Conservation (phyloP, 2,113 vertebrate species). For the Paramisgurnus dabryanus region DNA sequence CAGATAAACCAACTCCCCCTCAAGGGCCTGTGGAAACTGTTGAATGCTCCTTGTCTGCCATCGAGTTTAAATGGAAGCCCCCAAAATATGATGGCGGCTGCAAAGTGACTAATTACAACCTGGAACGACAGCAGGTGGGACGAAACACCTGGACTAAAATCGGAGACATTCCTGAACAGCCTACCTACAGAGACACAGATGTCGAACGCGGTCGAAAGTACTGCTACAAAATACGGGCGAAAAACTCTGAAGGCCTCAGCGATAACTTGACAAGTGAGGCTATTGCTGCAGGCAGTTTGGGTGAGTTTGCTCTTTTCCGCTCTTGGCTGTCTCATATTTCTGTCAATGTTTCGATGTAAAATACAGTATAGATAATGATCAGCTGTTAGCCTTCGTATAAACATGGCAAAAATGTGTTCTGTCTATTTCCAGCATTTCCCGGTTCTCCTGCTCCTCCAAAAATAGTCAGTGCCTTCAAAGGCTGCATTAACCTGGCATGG, state of each 20-base stretch:
- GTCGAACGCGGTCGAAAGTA: constrained; percentile 82
- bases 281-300: constrained; percentile 77
- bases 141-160: constrained; percentile 78
- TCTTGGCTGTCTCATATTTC: background rate
- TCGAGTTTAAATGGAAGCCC: constrained; percentile 82
- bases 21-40: constrained; percentile 80
- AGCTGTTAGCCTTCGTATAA: background rate
- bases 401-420: background rate
- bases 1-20: constrained; percentile 83
- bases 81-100: constrained; percentile 83
- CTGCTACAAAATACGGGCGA: constrained; percentile 81
- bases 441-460: constrained; percentile 78
- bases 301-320: constrained; percentile 64
- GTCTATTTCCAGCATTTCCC: constrained; percentile 73
- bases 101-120: constrained; percentile 73
- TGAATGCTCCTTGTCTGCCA: constrained; percentile 69
- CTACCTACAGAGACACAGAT: constrained; percentile 73
- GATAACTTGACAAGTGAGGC: constrained; percentile 78
- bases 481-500: constrained; percentile 80
- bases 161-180: constrained; percentile 69
- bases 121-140: constrained; percentile 81
- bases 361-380: background rate
- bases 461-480: constrained; percentile 76
- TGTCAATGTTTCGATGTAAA: background rate
- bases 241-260: constrained; percentile 79